Evolutionary conservation across 2,113 vertebrate genomes (phyloP).

Genomic region (Coptodon bakossiorum): DNA sequence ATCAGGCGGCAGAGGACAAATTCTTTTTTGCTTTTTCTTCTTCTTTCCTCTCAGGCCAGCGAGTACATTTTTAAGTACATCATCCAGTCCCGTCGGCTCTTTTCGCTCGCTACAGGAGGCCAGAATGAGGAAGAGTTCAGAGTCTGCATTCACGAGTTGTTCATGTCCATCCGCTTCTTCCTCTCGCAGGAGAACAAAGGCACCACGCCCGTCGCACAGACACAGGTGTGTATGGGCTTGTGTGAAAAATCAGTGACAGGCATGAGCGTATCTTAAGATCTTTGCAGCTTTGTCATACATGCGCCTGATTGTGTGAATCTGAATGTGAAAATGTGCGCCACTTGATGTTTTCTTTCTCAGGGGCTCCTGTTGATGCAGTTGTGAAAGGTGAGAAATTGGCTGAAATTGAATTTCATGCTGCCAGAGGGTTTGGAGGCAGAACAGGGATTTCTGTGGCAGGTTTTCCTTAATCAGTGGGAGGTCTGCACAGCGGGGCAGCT

Average conservation of each 20-base stretch:
- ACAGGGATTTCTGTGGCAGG: constrained; percentile 6
- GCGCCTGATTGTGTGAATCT: not conserved
- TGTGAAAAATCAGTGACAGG: not conserved
- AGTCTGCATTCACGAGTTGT: constrained; percentile 91
- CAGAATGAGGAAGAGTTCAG: constrained; percentile 97
- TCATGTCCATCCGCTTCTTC: constrained; percentile 98
- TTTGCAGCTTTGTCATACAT: not conserved
- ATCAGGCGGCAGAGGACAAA: not conserved
- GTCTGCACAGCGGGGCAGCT: not conserved
- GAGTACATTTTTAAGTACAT: constrained; percentile 99
- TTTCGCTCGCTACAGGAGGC: constrained; percentile 90
- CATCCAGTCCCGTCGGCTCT: constrained; percentile 91
- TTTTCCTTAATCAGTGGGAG: constrained; percentile 22
- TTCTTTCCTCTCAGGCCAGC: constrained; percentile 53
- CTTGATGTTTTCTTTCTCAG: not conserved
- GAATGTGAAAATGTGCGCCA: not conserved
- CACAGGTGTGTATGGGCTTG: constrained; percentile 73
- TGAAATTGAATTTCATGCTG: constrained; percentile 53
- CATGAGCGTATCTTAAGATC: not conserved
- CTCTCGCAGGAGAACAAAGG: constrained; percentile 93
- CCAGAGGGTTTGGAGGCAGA: constrained; percentile 17
- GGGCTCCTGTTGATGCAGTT: constrained; percentile 17
- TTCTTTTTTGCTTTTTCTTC: not conserved
- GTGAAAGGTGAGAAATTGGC: constrained; percentile 34
- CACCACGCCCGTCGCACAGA: constrained; percentile 80